phyloP scores from a whole-genome alignment of 2,797 vertebrate species.

The Otolemur crassicaudatus region DNA sequence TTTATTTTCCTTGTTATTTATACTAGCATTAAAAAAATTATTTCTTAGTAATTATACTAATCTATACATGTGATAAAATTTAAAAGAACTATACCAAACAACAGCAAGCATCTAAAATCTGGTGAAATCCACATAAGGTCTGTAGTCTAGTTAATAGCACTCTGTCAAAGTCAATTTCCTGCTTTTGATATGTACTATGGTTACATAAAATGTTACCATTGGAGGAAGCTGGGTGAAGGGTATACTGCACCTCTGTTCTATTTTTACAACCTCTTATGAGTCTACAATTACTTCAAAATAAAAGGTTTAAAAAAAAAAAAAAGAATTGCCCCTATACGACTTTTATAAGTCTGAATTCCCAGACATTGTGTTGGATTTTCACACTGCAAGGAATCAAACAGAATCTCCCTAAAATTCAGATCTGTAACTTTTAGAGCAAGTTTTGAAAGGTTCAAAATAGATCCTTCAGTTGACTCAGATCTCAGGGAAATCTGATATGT shows the following conservation, averaged over 20 bases:
- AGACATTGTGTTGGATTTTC: slow-evolving; percentile 54
- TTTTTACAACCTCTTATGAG: slow-evolving; percentile 54
- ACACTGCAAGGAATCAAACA: slow-evolving; percentile 24
- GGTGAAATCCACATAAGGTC: neutral
- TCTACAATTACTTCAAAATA: slow-evolving; percentile 58
- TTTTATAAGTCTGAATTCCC: slow-evolving; percentile 68
- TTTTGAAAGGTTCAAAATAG: slow-evolving; percentile 9
- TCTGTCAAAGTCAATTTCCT: neutral
- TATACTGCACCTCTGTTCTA: neutral
- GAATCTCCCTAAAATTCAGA: slow-evolving; percentile 44
- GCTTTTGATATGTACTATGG: neutral
- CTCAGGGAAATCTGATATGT: neutral
- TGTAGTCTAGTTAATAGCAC: neutral
- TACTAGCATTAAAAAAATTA: slow-evolving; percentile 7
- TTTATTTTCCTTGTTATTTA: slow-evolving; percentile 35
- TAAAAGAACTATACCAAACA: neutral
- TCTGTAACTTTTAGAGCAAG: neutral
- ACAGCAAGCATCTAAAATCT: neutral
- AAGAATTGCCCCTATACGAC: neutral
- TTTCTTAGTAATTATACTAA: neutral
- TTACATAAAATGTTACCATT: neutral
- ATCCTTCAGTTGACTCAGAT: neutral
- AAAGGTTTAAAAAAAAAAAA: slow-evolving; percentile 6
- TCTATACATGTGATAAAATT: neutral
- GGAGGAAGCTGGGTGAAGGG: neutral